Conservation (phyloP, 2,888 invertebrate species). For the Stictocephala bisonia region DNA sequence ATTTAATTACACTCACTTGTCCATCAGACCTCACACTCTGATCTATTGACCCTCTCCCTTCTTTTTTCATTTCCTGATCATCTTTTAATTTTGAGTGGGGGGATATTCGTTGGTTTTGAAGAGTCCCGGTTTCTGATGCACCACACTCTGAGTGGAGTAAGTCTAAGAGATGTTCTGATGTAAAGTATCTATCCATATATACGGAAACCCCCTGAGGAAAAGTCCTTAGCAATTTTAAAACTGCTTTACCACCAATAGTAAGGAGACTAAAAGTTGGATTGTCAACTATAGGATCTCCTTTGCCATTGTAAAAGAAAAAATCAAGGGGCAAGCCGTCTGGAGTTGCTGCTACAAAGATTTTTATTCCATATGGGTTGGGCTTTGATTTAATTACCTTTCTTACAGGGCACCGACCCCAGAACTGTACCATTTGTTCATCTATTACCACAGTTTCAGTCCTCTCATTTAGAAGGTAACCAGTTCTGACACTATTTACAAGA, state of each 20-base stretch:
- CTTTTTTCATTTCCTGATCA: conserved; percentile 34
- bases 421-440: no score
- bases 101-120: conserved; percentile 55
- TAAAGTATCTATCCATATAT: conserved; percentile 49
- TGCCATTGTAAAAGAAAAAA: conserved; percentile 59
- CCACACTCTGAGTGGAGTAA: conserved; percentile 17
- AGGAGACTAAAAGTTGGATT: not conserved
- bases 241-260: conserved; percentile 23
- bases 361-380: conserved; percentile 60
- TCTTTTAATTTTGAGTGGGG: conserved; percentile 29
- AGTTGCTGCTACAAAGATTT: conserved; percentile 61
- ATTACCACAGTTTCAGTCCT: no score
- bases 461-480: no score
- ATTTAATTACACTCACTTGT: no score
- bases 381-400: conserved; percentile 55
- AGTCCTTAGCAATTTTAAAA: conserved; percentile 42
- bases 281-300: conserved; percentile 36
- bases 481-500: no score
- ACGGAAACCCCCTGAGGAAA: conserved; percentile 38
- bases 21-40: conserved; percentile 29
- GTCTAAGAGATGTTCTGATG: conserved; percentile 41
- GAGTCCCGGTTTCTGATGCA: conserved; percentile 36
- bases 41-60: conserved; percentile 37
- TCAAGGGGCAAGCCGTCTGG: conserved; percentile 58
- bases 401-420: no score